phyloP scores from a whole-genome alignment of 2,888 invertebrate species.

The Caenorhabditis sp. region DNA sequence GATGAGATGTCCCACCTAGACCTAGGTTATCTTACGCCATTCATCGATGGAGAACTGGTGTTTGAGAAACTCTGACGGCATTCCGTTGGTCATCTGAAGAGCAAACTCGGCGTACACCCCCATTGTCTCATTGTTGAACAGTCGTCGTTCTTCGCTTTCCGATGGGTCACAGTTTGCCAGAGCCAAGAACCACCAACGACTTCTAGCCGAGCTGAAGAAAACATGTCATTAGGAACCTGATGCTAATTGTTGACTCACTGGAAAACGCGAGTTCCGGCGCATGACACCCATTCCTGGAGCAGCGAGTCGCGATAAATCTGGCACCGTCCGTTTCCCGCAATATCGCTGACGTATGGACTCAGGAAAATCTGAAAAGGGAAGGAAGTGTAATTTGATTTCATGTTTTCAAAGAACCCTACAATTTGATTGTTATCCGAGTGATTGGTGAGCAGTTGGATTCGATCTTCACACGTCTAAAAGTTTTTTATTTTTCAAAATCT shows the following conservation, averaged over 20 bases:
- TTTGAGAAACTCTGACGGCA: conserved; percentile 90
- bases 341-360: conserved; percentile 30
- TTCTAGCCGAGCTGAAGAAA: conserved; percentile 88
- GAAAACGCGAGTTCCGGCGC: conserved; percentile 62
- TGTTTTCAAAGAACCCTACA: conserved; percentile 45
- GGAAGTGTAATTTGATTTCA: not conserved
- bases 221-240: not conserved
- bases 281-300: conserved; percentile 37
- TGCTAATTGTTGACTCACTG: conserved; percentile 18
- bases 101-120: conserved; percentile 86
- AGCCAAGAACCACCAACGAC: conserved; percentile 96
- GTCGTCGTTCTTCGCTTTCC: conserved; percentile 14
- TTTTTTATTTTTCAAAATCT: not conserved
- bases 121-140: conserved; percentile 37
- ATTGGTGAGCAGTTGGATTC: conserved; percentile 61
- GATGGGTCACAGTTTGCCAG: conserved; percentile 88
- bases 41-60: conserved; percentile 96
- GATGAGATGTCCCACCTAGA: no score
- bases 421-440: conserved; percentile 62
- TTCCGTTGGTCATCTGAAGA: conserved; percentile 92
- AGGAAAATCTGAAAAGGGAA: conserved; percentile 66
- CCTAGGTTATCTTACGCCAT: conserved; percentile 90
- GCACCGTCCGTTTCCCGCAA: conserved; percentile 45
- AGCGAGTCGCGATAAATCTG: conserved; percentile 29
- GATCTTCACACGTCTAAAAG: conserved; percentile 66